A percentile compares a stretch with the other conserved stretches of the same genome.
Evolutionary conservation across 2,888 invertebrate genomes (phyloP).

Genomic region (Amitus sp.): DNA sequence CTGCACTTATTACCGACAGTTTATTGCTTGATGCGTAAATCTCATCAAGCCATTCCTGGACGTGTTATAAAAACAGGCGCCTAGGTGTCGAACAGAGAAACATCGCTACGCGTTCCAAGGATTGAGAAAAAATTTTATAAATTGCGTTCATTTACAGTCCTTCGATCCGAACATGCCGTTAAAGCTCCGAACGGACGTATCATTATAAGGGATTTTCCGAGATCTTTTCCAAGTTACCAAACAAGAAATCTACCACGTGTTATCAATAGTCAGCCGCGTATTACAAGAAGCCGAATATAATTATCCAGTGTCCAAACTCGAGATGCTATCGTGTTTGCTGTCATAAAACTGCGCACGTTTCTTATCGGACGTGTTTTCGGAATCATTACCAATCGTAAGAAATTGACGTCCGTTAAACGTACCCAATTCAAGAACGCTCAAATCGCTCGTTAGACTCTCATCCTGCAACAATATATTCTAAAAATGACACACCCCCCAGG

Average conservation of each 20-base stretch:
- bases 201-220: conserved; percentile 30
- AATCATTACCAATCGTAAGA: conserved; percentile 6
- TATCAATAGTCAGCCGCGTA: conserved; percentile 9
- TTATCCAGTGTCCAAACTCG: conserved; percentile 23
- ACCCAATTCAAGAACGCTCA: conserved; percentile 4
- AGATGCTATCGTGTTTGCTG: conserved; percentile 20
- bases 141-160: neutral
- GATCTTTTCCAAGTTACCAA: conserved; percentile 25
- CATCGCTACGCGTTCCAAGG: conserved; percentile 23
- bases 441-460: conserved; percentile 6
- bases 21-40: conserved; percentile 9
- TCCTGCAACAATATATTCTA: conserved; percentile 10
- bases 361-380: neutral
- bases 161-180: neutral
- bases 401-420: conserved; percentile 1
- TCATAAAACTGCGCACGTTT: conserved; percentile 10
- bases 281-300: conserved; percentile 24
- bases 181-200: neutral
- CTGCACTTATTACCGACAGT: conserved; percentile 29
- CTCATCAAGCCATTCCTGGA: conserved; percentile 17
- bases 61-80: neutral
- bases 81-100: conserved; percentile 9
- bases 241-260: neutral
- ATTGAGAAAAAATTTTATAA: conserved; percentile 29
- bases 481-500: conserved; percentile 15